Evolutionary conservation across 1,140 invertebrate genomes (phyloP), one percentile per base, ranked within the genome.

Genomic region (Rhagoletis zephyria): DNA sequence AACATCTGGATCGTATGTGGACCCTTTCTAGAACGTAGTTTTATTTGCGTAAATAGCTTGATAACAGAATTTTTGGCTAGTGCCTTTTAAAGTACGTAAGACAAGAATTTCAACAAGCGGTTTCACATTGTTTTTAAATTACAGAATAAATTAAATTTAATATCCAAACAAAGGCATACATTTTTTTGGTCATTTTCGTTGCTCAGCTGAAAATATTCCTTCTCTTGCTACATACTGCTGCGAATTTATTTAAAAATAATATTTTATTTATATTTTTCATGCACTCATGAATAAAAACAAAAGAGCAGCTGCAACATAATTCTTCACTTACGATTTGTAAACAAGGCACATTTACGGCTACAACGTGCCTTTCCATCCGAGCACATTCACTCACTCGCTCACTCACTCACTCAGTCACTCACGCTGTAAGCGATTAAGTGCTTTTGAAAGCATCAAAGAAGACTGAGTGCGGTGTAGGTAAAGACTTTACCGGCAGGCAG

Each of bases 241-340:
- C 51, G 51, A 56, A 10, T 56, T 7, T 56, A 16, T 2, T 10
- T 70, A 70, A 70, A 63, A 70, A 70, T 70, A 70, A 70, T 70
- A 70, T 42, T 70, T 70, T 74, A 1, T 74, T 63, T 16, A n/a
- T 48, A 74, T 74, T 74, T 74, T 74, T 9, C 67, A 74, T 48
- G 40, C 40, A 14, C 16, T 74, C 40, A 45, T 74, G 67, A 14
- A 74, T 48, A 45, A 74, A 74, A 74, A 45, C 67, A 12, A 48
- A 48, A 74, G 30, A 30, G 14, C 67, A 74, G 40, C 42, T 45
- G 12, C 40, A 74, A 74, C 67, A 74, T 74, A 74, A 74, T 40
- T 74, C 40, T 74, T 74, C 42, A 74, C 42, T 74, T 74, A 45
- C 67, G 67, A 74, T 74, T 74, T 74, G 67, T 74, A 74, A 74